Base-by-base conservation (phyloP, 2,888 invertebrate species). In the Cheilosia impressa region DNA sequence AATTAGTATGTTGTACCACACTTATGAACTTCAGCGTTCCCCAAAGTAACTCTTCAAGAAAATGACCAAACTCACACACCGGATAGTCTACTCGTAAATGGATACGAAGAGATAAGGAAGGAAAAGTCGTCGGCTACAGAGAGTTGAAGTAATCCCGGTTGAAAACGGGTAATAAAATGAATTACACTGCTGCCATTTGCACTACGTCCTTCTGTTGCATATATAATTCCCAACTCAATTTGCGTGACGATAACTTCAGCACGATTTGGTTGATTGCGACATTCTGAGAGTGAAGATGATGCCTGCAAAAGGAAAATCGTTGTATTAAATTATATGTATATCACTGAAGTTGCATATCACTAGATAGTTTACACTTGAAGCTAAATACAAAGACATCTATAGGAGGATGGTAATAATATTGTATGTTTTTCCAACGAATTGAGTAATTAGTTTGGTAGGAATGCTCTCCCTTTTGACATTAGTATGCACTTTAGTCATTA, bases 161-260 rank as follows among this genome's bases (percentile, higher is more conserved):
- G 71, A 57, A 47, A 63, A 63, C 27, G 62, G 57, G 65, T 50
- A 78, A 78, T 78, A 71, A 78, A 78, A 63, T 71, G 72, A 72
- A 58, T 58, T 50, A 65, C 72, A 72, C 58, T 62, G 50, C 50
- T 63, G 57, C 63, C 57, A 72, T 79, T 65, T 72, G 58, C n/a
- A 41, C 34, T 55, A 72, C 41, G 78, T 71, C 71, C 78, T 65
- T 65, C 58, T 79, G 58, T 72, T 72, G 65, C 65, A 72, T 62
- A 24, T 69, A 69, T 52, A 58, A 58, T 50, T 79, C 72, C 72
- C 72, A 79, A 79, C 72, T 79, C 57, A 78, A 78, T 79, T 71
- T 78, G 78, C 78, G 63, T 71, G 57, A 71, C 43, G 58, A 79
- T 79, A 72, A 65, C 78, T 72, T 79, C 63, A 65, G 52, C 65